These are phyloP conservation scores for Tiliqua scincoides DNA, from an alignment of 2,113 vertebrate genomes.

Conservation along the genomic window DNA sequence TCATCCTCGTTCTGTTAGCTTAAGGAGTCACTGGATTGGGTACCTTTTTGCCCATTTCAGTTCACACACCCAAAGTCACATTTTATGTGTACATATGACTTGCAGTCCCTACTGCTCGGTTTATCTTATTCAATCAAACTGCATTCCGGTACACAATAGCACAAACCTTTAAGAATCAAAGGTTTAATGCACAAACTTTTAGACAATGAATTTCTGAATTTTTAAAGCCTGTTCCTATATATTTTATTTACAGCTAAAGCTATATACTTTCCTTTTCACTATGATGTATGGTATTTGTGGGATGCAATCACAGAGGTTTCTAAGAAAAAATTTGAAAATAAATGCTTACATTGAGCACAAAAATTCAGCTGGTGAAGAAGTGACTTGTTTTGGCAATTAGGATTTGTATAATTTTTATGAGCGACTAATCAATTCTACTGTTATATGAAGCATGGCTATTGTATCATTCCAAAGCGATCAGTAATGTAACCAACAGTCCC, in stretches of 20 bases:
- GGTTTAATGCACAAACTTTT: constrained; percentile 14
- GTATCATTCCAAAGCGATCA: background rate
- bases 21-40: background rate
- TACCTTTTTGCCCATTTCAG: background rate
- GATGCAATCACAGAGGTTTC: constrained; percentile 3
- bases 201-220: background rate
- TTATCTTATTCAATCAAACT: background rate
- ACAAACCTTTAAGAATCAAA: background rate
- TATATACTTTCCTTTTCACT: constrained; percentile 12
- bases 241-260: background rate
- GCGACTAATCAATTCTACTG: background rate
- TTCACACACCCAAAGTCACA: background rate
- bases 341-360: constrained; percentile 13
- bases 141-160: background rate
- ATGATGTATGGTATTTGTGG: background rate
- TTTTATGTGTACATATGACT: background rate
- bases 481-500: background rate
- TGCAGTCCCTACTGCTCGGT: background rate
- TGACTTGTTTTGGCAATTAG: background rate
- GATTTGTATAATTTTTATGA: background rate
- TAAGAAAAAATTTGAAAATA: constrained; percentile 8
- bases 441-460: background rate
- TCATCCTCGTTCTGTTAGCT: background rate
- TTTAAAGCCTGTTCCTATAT: constrained; percentile 9
- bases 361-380: background rate